Conservation (phyloP, 1,140 invertebrate genomes). For the Drosophila paulistorum region DNA sequence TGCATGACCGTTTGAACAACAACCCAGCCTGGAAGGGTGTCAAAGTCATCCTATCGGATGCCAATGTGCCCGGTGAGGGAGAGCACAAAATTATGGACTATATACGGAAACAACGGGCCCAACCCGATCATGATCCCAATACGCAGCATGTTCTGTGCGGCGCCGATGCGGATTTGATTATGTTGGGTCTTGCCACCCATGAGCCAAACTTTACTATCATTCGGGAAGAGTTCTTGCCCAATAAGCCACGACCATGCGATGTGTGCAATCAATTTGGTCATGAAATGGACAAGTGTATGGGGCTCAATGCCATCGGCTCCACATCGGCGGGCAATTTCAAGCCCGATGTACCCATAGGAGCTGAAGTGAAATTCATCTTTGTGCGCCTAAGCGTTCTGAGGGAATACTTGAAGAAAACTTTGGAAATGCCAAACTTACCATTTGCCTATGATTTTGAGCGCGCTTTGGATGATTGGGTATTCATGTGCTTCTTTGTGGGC, state of each 20-base stretch:
- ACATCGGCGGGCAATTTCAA: conserved; percentile 54
- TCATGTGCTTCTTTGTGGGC: conserved; percentile 99
- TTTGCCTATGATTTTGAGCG: conserved; percentile 95
- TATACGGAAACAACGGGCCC: conserved; percentile 97
- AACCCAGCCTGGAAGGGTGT: conserved; percentile 98
- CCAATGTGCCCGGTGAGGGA: conserved; percentile 99
- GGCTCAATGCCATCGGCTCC: conserved; percentile 84
- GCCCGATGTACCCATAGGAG: conserved; percentile 84
- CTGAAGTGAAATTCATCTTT: conserved; percentile 93
- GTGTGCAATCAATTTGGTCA: conserved; percentile 98
- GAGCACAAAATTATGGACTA: conserved; percentile 99
- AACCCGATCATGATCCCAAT: conserved; percentile 98
- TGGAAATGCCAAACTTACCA: conserved; percentile 96
- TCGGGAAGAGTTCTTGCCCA: conserved; percentile 99
- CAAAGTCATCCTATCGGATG: conserved; percentile 98
- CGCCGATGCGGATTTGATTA: conserved; percentile 99
- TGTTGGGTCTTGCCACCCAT: conserved; percentile 99
- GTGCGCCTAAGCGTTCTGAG: conserved; percentile 95
- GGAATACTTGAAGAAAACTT: conserved; percentile 96
- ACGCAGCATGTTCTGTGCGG: conserved; percentile 99
- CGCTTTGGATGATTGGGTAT: conserved; percentile 99
- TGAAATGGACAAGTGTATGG: conserved; percentile 97
- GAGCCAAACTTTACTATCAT: conserved; percentile 99
- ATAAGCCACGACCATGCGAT: conserved; percentile 97
- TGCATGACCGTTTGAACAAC: conserved; percentile 96